Evolutionary conservation across 1,140 invertebrate genomes (phyloP), one percentile per base, ranked within the genome.

Genomic region (Conus betulinus): DNA sequence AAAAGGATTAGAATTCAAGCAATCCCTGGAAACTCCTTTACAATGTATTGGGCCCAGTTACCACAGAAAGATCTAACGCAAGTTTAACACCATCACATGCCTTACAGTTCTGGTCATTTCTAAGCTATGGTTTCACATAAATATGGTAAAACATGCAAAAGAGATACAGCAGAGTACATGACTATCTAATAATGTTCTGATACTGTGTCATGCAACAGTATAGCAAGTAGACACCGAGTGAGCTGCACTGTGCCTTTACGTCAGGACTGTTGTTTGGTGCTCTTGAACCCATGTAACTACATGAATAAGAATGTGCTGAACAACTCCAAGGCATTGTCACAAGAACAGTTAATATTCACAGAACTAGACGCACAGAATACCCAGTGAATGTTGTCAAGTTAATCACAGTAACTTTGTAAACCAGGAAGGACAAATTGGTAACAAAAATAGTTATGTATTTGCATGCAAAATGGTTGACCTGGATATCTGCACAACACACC

Each of bases 331-430:
- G 76, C 76, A 67, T 85, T 51, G 71, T 63, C 23, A 86, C 74
- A 52, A 88, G 87, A 60, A 55, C 82, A 88, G 67, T 84, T 71
- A 39, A 88, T 71, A 76, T 67, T 67, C 71, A 87, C 71, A 79
- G n/a, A 52, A 85, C 25, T 86, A 84, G 74, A 60, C 67, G 78
- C 88, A 67, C 78, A 78, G 71, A 85, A 83, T 85, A 89, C 83
- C 83, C 67, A 89, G 84, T 89, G 88, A 89, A 89, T 89, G 88
- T 13, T 86, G 88, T 86, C 78, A 67, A 89, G 88, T 86, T 83
- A 89, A 89, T 89, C 88, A 89, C 88, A 89, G 88, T 89, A 89
- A 89, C 60, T 53, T 85, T 89, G 57, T 85, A 85, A 89, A 89
- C 85, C 60, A 86, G 84, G 85, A 86, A 86, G 67, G 84, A 78